Conservation (phyloP, 2,888 invertebrate species). For the Macaria liturata region DNA sequence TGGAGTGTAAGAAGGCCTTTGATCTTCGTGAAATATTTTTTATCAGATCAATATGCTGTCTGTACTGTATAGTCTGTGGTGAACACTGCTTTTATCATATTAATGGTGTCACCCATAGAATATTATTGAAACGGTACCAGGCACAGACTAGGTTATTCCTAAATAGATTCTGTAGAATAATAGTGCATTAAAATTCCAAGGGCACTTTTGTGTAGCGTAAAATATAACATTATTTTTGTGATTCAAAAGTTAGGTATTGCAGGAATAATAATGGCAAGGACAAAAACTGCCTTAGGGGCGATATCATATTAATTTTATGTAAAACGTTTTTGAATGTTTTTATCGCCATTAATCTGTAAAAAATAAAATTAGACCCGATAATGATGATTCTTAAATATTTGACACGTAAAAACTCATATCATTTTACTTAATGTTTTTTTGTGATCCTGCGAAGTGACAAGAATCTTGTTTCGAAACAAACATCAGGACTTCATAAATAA, state of each 20-base stretch:
- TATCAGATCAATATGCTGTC: not conserved
- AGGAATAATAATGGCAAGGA: too few species aligned
- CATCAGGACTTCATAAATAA: slow-evolving; percentile 7
- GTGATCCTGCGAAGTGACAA: not conserved
- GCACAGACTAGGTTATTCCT: slow-evolving; percentile 14
- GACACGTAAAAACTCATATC: too few species aligned
- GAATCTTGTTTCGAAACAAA: slow-evolving; percentile 5
- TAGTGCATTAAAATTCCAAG: slow-evolving; percentile 62
- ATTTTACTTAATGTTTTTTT: too few species aligned
- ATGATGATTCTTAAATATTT: too few species aligned
- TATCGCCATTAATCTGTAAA: too few species aligned
- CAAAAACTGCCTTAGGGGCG: too few species aligned
- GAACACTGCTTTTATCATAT: not conserved
- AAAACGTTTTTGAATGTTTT: too few species aligned
- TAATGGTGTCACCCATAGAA: not conserved
- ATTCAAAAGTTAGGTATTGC: slow-evolving; percentile 2
- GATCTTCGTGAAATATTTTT: not conserved
- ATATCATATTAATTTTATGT: too few species aligned
- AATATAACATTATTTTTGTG: slow-evolving; percentile 46
- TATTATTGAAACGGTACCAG: slow-evolving; percentile 23
- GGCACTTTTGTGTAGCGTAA: slow-evolving; percentile 43
- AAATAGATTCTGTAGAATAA: slow-evolving; percentile 1
- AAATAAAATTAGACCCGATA: too few species aligned
- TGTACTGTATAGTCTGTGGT: not conserved
- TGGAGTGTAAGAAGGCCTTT: slow-evolving; percentile 8